Evolutionary conservation across 1,140 invertebrate genomes (phyloP).

Genomic region (Cydia strobilella): DNA sequence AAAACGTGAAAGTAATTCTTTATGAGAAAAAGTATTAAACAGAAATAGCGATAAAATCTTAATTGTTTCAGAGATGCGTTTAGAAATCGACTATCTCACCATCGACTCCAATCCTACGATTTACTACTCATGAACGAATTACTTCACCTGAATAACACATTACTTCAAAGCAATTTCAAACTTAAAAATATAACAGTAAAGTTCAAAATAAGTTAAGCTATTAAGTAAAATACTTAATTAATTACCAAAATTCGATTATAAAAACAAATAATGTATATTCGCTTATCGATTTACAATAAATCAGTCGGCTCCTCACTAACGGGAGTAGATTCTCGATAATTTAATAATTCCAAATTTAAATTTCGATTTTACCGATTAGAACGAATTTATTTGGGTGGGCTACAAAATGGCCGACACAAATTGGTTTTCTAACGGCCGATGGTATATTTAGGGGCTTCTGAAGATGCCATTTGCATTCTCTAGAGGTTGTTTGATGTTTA

Average conservation of each 20-base stretch:
- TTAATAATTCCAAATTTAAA: slow-evolving; percentile 49
- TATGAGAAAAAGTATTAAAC: background rate
- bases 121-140: slow-evolving; percentile 20
- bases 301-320: slow-evolving; percentile 63
- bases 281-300: slow-evolving; percentile 64
- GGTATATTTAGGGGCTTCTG: slow-evolving; percentile 36
- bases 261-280: slow-evolving; percentile 53
- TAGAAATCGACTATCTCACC: slow-evolving; percentile 15
- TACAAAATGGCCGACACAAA: slow-evolving; percentile 47
- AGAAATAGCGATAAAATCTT: slow-evolving; percentile 7
- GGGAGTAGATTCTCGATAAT: slow-evolving; percentile 60
- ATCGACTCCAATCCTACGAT: slow-evolving; percentile 24
- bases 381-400: slow-evolving; percentile 54
- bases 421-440: slow-evolving; percentile 38
- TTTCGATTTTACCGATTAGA: slow-evolving; percentile 61
- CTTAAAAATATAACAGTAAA: background rate
- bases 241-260: slow-evolving; percentile 32
- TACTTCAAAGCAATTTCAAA: background rate
- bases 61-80: slow-evolving; percentile 16
- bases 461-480: slow-evolving; percentile 47
- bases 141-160: slow-evolving; percentile 15
- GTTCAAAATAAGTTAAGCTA: background rate
- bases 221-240: slow-evolving; percentile 7
- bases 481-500: slow-evolving; percentile 37
- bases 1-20: background rate